Conservation (phyloP, 2,113 vertebrate genomes). For the Calidris pygmaea region DNA sequence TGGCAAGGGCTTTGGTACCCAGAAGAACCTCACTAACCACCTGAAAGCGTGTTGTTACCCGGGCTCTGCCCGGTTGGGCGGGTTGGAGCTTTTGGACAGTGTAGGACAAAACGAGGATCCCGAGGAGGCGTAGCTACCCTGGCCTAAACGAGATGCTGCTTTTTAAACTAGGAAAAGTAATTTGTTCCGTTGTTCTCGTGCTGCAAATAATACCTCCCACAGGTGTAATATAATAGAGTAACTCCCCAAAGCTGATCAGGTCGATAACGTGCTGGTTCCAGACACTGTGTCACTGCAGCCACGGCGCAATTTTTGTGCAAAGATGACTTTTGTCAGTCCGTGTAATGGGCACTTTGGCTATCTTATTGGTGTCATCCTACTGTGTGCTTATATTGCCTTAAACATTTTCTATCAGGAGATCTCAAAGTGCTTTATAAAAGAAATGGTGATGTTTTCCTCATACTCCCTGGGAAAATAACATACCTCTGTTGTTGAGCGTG, state of each 20-base stretch:
- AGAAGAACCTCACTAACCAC: conserved; percentile 81
- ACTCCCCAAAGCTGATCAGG: background rate
- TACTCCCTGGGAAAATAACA: background rate
- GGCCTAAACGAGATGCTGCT: accelerated
- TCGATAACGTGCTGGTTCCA: background rate
- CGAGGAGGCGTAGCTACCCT: background rate
- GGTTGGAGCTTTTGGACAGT: background rate
- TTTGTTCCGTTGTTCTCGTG: background rate
- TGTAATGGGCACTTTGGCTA: background rate
- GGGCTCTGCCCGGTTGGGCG: conserved; percentile 45
- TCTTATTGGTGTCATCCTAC: background rate
- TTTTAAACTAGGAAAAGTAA: background rate
- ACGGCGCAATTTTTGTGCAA: background rate
- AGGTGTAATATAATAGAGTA: background rate
- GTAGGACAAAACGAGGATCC: conserved; percentile 18
- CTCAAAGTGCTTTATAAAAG: conserved; percentile 70
- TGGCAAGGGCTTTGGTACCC: conserved; percentile 77
- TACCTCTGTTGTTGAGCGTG: background rate
- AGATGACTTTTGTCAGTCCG: background rate
- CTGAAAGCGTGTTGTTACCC: conserved; percentile 76
- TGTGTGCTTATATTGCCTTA: background rate
- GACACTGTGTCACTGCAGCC: background rate
- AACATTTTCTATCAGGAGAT: background rate
- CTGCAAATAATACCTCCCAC: background rate
- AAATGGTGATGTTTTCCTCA: background rate